Percentiles rank a stretch among this genome's conserved stretches.
phyloP scores from a whole-genome alignment of 2,888 invertebrate species.

The Ormyrus nitidulus region DNA sequence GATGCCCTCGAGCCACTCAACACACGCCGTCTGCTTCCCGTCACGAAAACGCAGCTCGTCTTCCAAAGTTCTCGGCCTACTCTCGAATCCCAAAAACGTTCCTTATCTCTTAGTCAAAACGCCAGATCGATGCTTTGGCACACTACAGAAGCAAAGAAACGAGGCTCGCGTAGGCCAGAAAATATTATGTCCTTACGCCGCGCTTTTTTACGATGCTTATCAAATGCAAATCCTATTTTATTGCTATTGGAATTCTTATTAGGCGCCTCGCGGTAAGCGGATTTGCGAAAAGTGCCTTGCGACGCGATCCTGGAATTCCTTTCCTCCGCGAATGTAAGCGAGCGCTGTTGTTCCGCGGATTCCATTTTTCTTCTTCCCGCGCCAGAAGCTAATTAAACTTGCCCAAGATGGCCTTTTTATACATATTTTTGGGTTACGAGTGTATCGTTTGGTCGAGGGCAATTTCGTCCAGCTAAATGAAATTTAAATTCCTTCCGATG shows the following conservation, averaged over 20 bases:
- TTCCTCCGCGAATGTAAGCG: background rate
- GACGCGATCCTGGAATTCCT: background rate
- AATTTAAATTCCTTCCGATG: too few species aligned
- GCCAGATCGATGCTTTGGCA: background rate
- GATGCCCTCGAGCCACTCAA: conserved; percentile 23
- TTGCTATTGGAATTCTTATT: conserved; percentile 73
- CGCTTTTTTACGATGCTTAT: conserved; percentile 72
- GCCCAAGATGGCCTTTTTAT: background rate
- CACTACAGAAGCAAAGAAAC: background rate
- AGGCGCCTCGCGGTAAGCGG: conserved; percentile 64
- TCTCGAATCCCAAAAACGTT: conserved; percentile 11
- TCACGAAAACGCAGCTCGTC: background rate
- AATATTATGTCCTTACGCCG: conserved; percentile 66
- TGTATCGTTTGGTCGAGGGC: background rate
- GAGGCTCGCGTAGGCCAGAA: conserved; percentile 1
- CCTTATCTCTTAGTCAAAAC: conserved; percentile 5
- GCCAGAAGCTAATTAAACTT: conserved; percentile 1
- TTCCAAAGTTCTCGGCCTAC: too few species aligned
- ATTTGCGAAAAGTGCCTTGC: conserved; percentile 65
- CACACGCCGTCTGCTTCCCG: conserved; percentile 47
- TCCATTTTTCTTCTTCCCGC: background rate
- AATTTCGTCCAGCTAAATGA: background rate
- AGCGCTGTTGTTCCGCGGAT: background rate
- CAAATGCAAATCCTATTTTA: conserved; percentile 74
- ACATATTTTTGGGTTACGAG: background rate